These are phyloP conservation scores for Tokudaia tokunoshimensis DNA, from an alignment of 2,797 vertebrate species.

Conservation along the genomic window DNA sequence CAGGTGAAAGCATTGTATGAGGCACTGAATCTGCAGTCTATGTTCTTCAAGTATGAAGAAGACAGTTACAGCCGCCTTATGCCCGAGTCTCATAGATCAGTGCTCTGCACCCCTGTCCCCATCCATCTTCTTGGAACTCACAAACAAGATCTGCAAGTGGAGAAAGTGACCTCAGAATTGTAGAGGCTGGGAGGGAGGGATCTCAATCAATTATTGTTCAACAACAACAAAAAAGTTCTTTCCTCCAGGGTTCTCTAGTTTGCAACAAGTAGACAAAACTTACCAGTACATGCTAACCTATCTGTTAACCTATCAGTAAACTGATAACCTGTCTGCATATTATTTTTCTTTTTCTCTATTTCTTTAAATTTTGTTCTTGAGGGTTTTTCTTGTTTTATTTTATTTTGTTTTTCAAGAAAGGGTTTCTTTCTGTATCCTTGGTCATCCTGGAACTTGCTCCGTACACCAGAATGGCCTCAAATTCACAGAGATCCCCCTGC, in stretches of 20 bases:
- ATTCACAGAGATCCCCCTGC: too few relatives aligned
- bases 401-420: background rate
- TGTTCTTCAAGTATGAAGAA: too few relatives aligned
- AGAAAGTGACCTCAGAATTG: too few relatives aligned
- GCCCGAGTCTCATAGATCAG: too few relatives aligned
- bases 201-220: too few relatives aligned
- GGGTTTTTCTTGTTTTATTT: background rate
- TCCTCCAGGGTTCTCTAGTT: background rate
- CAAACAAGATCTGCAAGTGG: too few relatives aligned
- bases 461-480: background rate
- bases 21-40: too few relatives aligned
- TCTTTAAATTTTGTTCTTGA: background rate
- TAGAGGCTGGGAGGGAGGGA: too few relatives aligned
- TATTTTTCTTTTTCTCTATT: background rate
- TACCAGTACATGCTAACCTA: background rate
- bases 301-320: background rate
- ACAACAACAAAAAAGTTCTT: background rate
- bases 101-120: too few relatives aligned
- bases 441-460: background rate
- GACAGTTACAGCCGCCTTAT: too few relatives aligned
- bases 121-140: too few relatives aligned
- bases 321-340: background rate
- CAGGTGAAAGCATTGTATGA: too few relatives aligned
- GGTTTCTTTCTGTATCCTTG: background rate
- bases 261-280: background rate